A percentile compares a stretch with the other conserved stretches of the same genome.
These are phyloP conservation scores for Thalpophila matura DNA, from an alignment of 2,888 invertebrate species.

Conservation along the genomic window DNA sequence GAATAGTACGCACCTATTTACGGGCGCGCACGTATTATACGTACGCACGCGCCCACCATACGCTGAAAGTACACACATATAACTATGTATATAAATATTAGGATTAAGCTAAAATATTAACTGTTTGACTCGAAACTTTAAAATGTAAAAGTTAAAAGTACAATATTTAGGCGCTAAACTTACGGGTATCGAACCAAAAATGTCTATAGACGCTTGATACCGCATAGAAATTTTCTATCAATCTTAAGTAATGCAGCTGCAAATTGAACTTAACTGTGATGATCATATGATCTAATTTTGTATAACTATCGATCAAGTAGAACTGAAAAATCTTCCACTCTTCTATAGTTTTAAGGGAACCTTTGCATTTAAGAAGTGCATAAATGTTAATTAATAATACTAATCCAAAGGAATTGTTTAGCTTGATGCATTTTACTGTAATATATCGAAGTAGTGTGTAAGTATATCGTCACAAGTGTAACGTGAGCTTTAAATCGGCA, in stretches of 20 bases:
- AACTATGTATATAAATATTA: constrained; percentile 33
- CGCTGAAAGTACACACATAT: constrained; percentile 7
- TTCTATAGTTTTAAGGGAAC: constrained; percentile 44
- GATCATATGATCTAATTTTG: constrained; percentile 47
- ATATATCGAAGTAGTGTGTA: constrained; percentile 55
- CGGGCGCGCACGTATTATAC: constrained; percentile 39
- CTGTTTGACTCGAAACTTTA: constrained; percentile 25
- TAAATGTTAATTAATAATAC: constrained; percentile 59
- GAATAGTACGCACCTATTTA: constrained; percentile 7
- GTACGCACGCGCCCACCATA: constrained; percentile 21
- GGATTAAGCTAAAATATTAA: constrained; percentile 45
- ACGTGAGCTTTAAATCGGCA: constrained; percentile 70
- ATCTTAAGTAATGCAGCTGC: constrained; percentile 25
- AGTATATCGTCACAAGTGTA: constrained; percentile 61
- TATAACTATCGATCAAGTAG: constrained; percentile 35
- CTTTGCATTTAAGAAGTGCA: constrained; percentile 56
- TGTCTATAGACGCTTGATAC: constrained; percentile 60
- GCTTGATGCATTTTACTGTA: constrained; percentile 58
- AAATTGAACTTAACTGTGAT: constrained; percentile 52
- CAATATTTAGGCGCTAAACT: constrained; percentile 40
- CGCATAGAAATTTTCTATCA: constrained; percentile 34
- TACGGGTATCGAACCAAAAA: constrained; percentile 65
- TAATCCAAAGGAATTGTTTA: constrained; percentile 60
- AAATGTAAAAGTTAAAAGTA: constrained; percentile 33
- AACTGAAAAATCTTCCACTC: constrained; percentile 22